Percentiles rank a stretch among this genome's conserved stretches.
Conservation (phyloP, 2,888 invertebrate genomes). For the Acholoe squamosa region DNA sequence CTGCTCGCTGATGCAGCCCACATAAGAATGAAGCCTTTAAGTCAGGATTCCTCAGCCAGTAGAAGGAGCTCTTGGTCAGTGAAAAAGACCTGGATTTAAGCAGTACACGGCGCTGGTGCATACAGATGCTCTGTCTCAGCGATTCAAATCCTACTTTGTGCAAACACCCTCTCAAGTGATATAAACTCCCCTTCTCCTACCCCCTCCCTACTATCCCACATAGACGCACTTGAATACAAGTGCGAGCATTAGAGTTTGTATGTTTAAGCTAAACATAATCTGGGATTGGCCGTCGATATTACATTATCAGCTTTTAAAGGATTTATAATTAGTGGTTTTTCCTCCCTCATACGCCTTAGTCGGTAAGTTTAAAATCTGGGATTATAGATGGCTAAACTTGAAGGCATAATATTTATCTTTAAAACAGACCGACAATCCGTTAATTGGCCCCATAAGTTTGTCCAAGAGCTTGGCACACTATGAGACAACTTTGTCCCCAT, state of each 20-base stretch:
- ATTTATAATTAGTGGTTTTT: slow-evolving; percentile 57
- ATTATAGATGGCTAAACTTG: slow-evolving; percentile 54
- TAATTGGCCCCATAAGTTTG: slow-evolving; percentile 54
- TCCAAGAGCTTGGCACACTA: slow-evolving; percentile 9
- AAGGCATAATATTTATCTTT: slow-evolving; percentile 60
- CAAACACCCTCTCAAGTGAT: slow-evolving; percentile 22
- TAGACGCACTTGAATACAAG: slow-evolving; percentile 18
- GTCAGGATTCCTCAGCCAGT: background rate
- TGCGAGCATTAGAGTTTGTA: slow-evolving; percentile 59
- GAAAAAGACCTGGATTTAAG: slow-evolving; percentile 41
- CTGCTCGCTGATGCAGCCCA: slow-evolving; percentile 14
- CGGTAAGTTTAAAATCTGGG: slow-evolving; percentile 52
- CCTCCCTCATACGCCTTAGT: background rate
- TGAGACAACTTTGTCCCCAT: slow-evolving; percentile 27
- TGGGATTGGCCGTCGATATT: slow-evolving; percentile 54
- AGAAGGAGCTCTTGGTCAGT: slow-evolving; percentile 52
- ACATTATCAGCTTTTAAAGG: slow-evolving; percentile 62
- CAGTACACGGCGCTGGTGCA: slow-evolving; percentile 13
- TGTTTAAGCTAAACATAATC: slow-evolving; percentile 62
- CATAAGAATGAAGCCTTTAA: slow-evolving; percentile 53
- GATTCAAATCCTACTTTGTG: slow-evolving; percentile 37
- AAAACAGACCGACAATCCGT: slow-evolving; percentile 46
- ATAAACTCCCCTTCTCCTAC: slow-evolving; percentile 22
- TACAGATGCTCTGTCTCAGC: slow-evolving; percentile 54
- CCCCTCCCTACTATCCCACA: no score